Evolutionary conservation across 2,888 invertebrate species (phyloP), one percentile per base, ranked within the genome.

Genomic region (Cecidostiba fungosa): DNA sequence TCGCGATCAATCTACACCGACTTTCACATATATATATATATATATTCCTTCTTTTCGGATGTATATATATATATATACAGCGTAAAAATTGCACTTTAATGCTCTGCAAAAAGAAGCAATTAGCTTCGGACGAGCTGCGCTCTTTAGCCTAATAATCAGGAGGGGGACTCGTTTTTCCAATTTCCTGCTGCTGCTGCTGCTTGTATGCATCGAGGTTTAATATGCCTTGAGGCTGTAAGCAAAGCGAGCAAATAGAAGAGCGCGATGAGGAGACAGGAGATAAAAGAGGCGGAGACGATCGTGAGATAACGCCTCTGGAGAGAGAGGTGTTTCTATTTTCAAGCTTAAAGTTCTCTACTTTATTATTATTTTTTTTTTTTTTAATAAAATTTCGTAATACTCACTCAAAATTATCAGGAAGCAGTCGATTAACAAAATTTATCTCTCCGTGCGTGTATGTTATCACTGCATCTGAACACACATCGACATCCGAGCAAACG

Each of bases 91-190:
- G 43, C 81, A 29, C 72, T 73, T 81, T 74, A 54, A 54, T 16
- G 19, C 54, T 1, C 12, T 14, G 26, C 66, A 66, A 47, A 78
- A 39, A 77, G 43, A 62, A 66, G 74, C 66, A 82, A 74, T 82
- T 82, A 82, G 82, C 74, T 5, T n/a, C 36, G 79, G 29, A n/a
- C 43, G 73, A 70, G 54, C 66, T 66, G 23, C 16, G 69, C 81
- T 76, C 82, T 82, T 74, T 76, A 82, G 66, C 66, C 82, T 76
- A 82, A 82, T 82, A 82, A 82, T 82, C 82, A 8, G 62, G 43
- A 2, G 43, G 29, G 66, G 5, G 54, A 54, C 59, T 59, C 73
- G 26, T 76, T 82, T 82, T 82, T 82, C 66, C 82, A 76, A 74
- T 82, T 76, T 82, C 82, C 74, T 81, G 74, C 72, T 47, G n/a